Base-by-base conservation (phyloP, 2,888 invertebrate genomes). In the Drosophila subsilvestris region DNA sequence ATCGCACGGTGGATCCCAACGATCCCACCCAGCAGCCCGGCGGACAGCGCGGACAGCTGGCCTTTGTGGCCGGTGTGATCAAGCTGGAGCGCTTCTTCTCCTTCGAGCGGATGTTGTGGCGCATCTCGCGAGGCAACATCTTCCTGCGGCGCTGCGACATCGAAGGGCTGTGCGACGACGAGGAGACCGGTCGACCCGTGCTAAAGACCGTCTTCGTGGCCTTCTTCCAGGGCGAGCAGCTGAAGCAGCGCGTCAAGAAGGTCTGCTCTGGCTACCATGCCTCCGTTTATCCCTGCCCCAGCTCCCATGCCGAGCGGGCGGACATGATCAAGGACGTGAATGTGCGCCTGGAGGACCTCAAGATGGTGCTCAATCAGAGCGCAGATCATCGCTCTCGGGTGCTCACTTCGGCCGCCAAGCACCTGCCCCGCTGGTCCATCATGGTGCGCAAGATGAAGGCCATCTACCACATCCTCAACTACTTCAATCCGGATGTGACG, bases 381-480 rank as follows among this genome's bases (percentile, higher is more conserved):
- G 95, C 95, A 87, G 97, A 97, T 91, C 97, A 98, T 91, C 94
- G 97, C 42, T 96, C 95, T 89, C 93, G 97, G 12, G 96, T 97
- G 0, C 91, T 98, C 67, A 94, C 95, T 5, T 95, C 95, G 14
- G 97, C 97, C 0, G 95, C 97, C 6, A 96, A 96, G 87, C 96
- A 96, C 89, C 92, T 98, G 74, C 95, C 96, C 63, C 95, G 94
- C 79, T 98, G 97, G 97, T 94, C 94, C 77, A 94, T 96, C 22
- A 96, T 96, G 94, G 96, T 97, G 14, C 94, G 95, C 53, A 97
- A 97, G 91, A 96, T 97, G 94, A 98, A 98, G 91, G 98, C 98
- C 3, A 98, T 98, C 89, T 98, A 98, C 92, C 97, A 98, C 90
- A 97, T 97, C 0, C 93, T 98, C 81, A 98, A 98, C 92, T 94